A percentile compares a stretch with the other conserved stretches of the same genome.
These are phyloP conservation scores for Ophion ventricosus DNA, from an alignment of 2,888 invertebrate genomes.

Conservation along the genomic window DNA sequence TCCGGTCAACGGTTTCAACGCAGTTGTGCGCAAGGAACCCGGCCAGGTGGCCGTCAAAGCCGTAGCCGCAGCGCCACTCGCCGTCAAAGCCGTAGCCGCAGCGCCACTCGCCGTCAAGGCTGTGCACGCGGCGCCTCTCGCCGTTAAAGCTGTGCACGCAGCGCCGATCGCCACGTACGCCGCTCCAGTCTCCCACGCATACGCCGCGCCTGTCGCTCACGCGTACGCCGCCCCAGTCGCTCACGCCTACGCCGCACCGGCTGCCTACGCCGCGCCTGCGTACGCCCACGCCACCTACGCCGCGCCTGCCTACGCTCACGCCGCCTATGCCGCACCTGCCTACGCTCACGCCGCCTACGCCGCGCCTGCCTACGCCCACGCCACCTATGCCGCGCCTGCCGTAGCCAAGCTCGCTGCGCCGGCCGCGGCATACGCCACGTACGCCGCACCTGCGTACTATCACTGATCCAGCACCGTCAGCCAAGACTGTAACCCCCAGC, in stretches of 20 bases:
- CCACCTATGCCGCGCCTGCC: slow-evolving; percentile 52
- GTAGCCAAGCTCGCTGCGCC: slow-evolving; percentile 63
- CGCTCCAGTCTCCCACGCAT: slow-evolving; percentile 59
- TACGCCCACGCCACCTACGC: slow-evolving; percentile 66
- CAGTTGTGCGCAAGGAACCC: slow-evolving; percentile 67
- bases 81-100: slow-evolving; percentile 48
- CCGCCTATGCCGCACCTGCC: slow-evolving; percentile 65
- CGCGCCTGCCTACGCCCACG: slow-evolving; percentile 65
- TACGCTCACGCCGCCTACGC: slow-evolving; percentile 58
- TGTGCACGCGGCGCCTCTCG: slow-evolving; percentile 39
- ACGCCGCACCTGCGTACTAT: slow-evolving; percentile 20
- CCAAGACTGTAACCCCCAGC: slow-evolving; percentile 33
- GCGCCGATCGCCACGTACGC: slow-evolving; percentile 52
- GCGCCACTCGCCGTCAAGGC: slow-evolving; percentile 68
- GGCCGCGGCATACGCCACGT: slow-evolving; percentile 50
- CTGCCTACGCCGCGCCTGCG: slow-evolving; percentile 40
- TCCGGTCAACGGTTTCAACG: slow-evolving; percentile 67
- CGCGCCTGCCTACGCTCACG: slow-evolving; percentile 43
- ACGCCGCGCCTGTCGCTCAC: slow-evolving; percentile 50
- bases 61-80: slow-evolving; percentile 61
- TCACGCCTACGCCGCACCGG: slow-evolving; percentile 36
- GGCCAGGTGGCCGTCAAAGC: slow-evolving; percentile 77
- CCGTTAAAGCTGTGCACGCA: slow-evolving; percentile 43
- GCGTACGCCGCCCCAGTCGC: slow-evolving; percentile 57
- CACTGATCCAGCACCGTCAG: slow-evolving; percentile 45